Evolutionary conservation across 2,113 vertebrate species (phyloP).

Genomic region (Paratilapia polleni): DNA sequence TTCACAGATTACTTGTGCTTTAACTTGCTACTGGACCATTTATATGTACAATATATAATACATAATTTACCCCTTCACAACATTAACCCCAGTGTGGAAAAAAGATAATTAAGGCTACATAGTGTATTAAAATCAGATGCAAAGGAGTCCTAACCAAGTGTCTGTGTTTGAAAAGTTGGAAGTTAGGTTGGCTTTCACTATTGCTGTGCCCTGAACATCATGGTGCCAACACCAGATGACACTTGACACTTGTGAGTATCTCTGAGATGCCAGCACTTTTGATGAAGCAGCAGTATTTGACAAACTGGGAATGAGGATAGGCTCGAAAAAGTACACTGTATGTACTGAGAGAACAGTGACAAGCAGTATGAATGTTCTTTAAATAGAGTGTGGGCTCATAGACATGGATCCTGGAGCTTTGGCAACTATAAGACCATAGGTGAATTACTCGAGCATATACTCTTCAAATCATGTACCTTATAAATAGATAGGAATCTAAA

Average conservation of each 20-base stretch:
- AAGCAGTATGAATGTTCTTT: constrained; percentile 56
- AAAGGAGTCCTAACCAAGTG: neutral
- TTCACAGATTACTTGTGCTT: neutral
- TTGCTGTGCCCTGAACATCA: neutral
- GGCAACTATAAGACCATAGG: constrained; percentile 53
- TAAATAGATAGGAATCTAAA: constrained; percentile 24
- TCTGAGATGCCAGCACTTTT: neutral
- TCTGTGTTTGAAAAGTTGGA: neutral
- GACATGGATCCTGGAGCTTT: constrained; percentile 42
- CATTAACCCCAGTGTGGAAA: neutral
- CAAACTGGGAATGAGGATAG: neutral
- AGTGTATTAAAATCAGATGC: neutral
- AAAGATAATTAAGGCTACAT: neutral
- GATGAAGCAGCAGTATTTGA: neutral
- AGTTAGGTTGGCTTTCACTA: neutral
- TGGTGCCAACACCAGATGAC: neutral
- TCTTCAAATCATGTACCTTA: constrained; percentile 30
- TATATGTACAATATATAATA: neutral
- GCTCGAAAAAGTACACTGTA: constrained; percentile 26
- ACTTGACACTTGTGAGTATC: neutral
- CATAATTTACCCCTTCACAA: neutral
- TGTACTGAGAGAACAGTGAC: constrained; percentile 44
- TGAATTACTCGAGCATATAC: constrained; percentile 37
- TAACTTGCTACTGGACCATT: neutral
- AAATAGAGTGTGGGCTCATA: constrained; percentile 56